A percentile compares a stretch with the other conserved stretches of the same genome.
phyloP scores from a whole-genome alignment of 1,140 invertebrate genomes.

The Watersipora subatra region DNA sequence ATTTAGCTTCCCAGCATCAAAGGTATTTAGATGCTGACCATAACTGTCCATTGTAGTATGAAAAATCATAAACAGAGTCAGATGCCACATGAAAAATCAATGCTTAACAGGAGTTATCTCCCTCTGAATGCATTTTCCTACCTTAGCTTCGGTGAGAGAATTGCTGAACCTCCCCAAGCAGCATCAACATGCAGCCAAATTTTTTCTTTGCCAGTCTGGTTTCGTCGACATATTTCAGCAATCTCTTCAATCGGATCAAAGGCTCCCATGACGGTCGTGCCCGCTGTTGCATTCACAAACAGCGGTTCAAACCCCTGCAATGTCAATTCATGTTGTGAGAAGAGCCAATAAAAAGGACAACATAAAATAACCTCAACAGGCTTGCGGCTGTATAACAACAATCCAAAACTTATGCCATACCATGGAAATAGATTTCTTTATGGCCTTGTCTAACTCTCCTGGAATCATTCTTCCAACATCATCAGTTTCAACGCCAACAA shows the following conservation, averaged over 20 bases:
- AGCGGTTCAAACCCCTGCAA: conserved; percentile 50
- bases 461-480: conserved; percentile 74
- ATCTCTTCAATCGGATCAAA: conserved; percentile 88
- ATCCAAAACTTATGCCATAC: conserved; percentile 22
- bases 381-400: too few relatives aligned
- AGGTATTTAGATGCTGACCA: too few relatives aligned
- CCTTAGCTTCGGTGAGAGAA: background rate
- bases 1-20: too few relatives aligned
- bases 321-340: too few relatives aligned
- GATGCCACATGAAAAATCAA: too few relatives aligned
- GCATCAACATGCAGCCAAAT: conserved; percentile 97
- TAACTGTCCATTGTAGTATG: too few relatives aligned
- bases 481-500: conserved; percentile 77
- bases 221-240: conserved; percentile 88
- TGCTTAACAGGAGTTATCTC: too few relatives aligned
- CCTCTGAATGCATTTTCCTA: too few relatives aligned
- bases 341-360: too few relatives aligned
- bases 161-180: conserved; percentile 40
- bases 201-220: too few relatives aligned
- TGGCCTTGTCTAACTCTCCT: conserved; percentile 68
- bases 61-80: too few relatives aligned
- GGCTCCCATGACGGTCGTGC: conserved; percentile 74
- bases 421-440: conserved; percentile 62
- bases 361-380: too few relatives aligned
- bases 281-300: conserved; percentile 87